Evolutionary conservation across 2,113 vertebrate species (phyloP), one percentile per base, ranked within the genome.

Genomic region (Austrofundulus limnaeus): DNA sequence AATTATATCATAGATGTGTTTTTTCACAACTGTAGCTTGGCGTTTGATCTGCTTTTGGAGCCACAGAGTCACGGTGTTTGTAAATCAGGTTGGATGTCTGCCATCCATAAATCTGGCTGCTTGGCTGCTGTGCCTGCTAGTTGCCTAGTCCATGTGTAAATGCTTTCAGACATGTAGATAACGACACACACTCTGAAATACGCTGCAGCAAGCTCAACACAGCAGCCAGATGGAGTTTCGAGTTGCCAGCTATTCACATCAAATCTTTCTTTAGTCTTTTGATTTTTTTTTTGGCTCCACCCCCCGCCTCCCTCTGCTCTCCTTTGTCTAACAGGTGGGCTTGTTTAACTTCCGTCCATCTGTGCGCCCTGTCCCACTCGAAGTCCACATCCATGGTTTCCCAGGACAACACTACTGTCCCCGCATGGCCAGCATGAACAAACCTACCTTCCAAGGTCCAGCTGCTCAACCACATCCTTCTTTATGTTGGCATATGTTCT

Each of bases 391-490:
- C 82, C 94, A 98, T 0, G 97, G 97, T 25, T 99, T 98, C 85
- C 97, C 97, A 10, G 97, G 97, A 11, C 97, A 99, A 70, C 96
- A 98, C 77, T 98, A 99, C 87, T 98, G 97, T 88, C 97, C 96
- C 77, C 95, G 96, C 61, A 99, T 99, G 97, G 97, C 97, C 75
- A 98, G 93, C 85, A 99, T 99, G 97, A 98, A 98, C 89, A 99
- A 99, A 83, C 97, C 97, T 66, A 89, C 95, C 13, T 99, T 98
- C 83, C 97, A 98, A 87, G 96, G 85, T 87, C 41, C 42, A 28
- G 17, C 10, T 64, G 14, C 21, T 39, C 24, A 1, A 14, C n/a
- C 34, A 24, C 53, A 13, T 21, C 7, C 24, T 7, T 25, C 43
- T 50, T 17, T 16, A 12, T 63, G n/a, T 20, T 13, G 23, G 8